phyloP scores from a whole-genome alignment of 2,113 vertebrate genomes.

The Neoarius graeffei region DNA sequence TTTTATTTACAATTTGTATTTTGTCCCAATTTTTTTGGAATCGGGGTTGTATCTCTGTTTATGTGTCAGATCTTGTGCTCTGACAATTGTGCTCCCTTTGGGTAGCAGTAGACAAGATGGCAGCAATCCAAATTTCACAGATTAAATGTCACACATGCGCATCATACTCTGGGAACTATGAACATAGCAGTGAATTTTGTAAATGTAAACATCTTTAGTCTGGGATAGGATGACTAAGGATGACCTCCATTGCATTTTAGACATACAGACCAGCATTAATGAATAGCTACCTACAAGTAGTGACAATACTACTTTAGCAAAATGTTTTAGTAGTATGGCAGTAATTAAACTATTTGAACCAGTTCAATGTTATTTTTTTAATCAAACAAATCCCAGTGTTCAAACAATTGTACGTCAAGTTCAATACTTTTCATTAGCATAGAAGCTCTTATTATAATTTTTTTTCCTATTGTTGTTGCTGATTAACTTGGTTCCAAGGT shows the following conservation, averaged over 20 bases:
- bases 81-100: not conserved
- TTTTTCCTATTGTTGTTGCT: not conserved
- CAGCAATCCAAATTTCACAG: not conserved
- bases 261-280: not conserved
- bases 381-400: no score
- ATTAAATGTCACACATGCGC: not conserved
- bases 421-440: not conserved
- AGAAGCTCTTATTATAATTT: not conserved
- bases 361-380: no score
- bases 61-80: not conserved
- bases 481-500: not conserved
- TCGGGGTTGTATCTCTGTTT: not conserved
- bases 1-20: no score
- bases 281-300: not conserved
- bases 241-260: not conserved
- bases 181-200: not conserved
- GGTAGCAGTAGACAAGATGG: not conserved
- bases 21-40: no score
- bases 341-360: not conserved
- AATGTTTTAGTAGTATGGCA: not conserved
- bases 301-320: not conserved
- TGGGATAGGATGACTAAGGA: not conserved
- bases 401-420: not conserved
- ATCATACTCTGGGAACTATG: not conserved
- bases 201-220: not conserved